phyloP scores from a whole-genome alignment of 2,113 vertebrate genomes.

The Actenoides lindsayi region DNA sequence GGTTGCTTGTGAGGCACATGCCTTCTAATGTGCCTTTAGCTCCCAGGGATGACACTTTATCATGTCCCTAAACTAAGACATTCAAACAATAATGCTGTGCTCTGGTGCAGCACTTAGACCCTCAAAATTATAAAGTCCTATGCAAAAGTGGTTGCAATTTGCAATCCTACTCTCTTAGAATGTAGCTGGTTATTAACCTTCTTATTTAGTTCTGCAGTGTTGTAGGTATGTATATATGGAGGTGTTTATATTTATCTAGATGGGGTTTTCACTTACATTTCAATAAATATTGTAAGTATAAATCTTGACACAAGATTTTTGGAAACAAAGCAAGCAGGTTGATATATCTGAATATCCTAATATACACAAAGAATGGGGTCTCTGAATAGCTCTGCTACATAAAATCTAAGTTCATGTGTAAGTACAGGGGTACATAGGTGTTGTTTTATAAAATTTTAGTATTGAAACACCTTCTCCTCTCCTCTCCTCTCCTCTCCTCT shows the following conservation, averaged over 20 bases:
- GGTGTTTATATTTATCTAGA: background rate
- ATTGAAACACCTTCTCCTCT: background rate
- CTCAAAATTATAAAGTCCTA: background rate
- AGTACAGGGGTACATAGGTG: background rate
- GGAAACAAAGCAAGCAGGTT: background rate
- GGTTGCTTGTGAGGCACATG: background rate
- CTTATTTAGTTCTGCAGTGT: background rate
- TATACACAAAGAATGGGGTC: background rate
- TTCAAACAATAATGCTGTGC: background rate
- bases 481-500: background rate
- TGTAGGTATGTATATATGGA: background rate
- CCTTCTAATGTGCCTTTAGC: background rate
- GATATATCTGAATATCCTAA: background rate
- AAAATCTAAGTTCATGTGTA: accelerated
- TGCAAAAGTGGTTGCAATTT: background rate
- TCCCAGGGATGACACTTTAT: background rate
- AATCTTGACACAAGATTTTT: background rate
- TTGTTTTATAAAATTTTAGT: background rate
- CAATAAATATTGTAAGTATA: background rate
- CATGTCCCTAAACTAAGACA: background rate
- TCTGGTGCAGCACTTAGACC: background rate
- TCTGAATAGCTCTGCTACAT: background rate
- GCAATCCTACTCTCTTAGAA: background rate
- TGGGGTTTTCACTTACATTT: background rate
- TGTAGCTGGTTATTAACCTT: background rate